Base-by-base conservation (phyloP, 2,888 invertebrate genomes). In the Stenichneumon culpator region DNA sequence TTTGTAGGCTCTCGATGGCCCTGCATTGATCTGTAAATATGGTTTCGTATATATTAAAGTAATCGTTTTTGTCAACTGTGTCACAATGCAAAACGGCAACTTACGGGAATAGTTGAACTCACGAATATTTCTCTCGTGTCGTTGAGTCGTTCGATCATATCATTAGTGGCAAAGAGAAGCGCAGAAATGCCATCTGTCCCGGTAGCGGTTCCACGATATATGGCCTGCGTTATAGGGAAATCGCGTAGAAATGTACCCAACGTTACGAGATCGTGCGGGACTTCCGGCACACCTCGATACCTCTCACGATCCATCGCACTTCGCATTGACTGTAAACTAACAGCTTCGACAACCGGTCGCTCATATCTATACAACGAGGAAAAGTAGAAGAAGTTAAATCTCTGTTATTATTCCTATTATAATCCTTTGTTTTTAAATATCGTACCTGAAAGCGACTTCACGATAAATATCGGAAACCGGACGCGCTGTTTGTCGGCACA, bases 361-460 rank as follows among this genome's bases (percentile, higher is more conserved):
- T 68, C 68, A 47, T 68, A 68, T 47, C 68, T 47, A 44, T 73
- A 14, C 11, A 39, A 60, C 65, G 65, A 75, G 65, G 36, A 68
- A 68, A 9, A 11, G 68, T 1, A 25, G 4, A 47, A 47, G 44
- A 22, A 16, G 3, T 68, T 68, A 3, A n/a, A 25, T 25, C 68
- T 39, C 11, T 44, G 25, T 22, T 22, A 22, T 47, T 4, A 25
- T 19, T 39, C 44, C 19, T 39, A 2, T 67, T 39, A 32, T 39
- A 39, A 19, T 65, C n/a, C 32, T 39, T 39, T 39, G 19, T 3
- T 9, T 25, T 50, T 25, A 36, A 50, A n/a, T 67, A 52, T 39
- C 36, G 75, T 54, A 54, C 67, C 54, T 65, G 14, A 65, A 36
- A 32, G 67, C 50, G 4, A 77, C 67, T 14, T 67, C 77, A 16